These are phyloP conservation scores for Catharus ustulatus DNA, from an alignment of 2,797 vertebrate species.

Conservation along the genomic window DNA sequence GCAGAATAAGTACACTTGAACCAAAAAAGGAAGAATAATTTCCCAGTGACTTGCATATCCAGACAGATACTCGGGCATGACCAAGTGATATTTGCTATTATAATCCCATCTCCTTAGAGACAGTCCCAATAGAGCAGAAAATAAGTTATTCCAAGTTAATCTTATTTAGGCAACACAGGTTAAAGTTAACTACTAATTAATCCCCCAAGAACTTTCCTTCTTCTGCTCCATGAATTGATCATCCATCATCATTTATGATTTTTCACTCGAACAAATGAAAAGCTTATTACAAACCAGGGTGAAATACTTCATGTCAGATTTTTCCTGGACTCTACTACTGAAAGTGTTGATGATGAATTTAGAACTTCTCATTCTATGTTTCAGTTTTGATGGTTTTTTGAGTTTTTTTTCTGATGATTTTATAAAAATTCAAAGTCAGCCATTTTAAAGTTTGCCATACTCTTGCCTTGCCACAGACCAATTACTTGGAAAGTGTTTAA, in stretches of 20 bases:
- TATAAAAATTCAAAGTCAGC: not conserved
- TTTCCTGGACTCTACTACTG: not conserved
- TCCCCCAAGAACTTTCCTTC: not conserved
- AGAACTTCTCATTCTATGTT: not conserved
- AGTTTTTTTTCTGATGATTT: not conserved
- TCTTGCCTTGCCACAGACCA: not conserved
- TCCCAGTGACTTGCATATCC: not conserved
- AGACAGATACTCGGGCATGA: not conserved
- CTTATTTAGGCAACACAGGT: not conserved
- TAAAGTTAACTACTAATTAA: slow-evolving; percentile 22
- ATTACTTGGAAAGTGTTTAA: not conserved
- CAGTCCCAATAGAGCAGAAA: slow-evolving; percentile 40
- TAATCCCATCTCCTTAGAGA: not conserved
- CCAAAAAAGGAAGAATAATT: not conserved
- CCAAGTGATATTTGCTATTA: not conserved
- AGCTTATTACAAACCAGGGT: not conserved
- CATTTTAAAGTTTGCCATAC: not conserved
- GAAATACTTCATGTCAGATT: not conserved
- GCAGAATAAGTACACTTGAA: not conserved
- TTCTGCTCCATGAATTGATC: not conserved
- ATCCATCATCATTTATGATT: not conserved
- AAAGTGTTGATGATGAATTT: not conserved
- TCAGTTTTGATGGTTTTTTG: not conserved
- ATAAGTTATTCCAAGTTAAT: not conserved
- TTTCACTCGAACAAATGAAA: not conserved